Conservation (phyloP, 2,888 invertebrate species). For the Drosophila prolongata region DNA sequence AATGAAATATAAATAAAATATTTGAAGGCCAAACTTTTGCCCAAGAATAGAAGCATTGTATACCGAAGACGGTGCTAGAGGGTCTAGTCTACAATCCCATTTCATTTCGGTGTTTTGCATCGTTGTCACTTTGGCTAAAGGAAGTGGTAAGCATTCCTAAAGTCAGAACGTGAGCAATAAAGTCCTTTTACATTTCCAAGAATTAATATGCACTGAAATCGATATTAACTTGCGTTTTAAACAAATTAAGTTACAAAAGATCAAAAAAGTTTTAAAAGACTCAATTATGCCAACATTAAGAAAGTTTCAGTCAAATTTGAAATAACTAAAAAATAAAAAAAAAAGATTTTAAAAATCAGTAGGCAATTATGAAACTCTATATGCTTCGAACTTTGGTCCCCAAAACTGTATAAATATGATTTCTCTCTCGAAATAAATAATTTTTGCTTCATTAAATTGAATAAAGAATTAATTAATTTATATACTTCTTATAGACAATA, state of each 20-base stretch:
- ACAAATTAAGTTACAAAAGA: not conserved
- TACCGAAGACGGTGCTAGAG: not conserved
- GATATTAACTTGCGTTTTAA: not conserved
- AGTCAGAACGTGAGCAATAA: slow-evolving; percentile 11
- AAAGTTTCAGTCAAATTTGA: not conserved
- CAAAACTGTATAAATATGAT: too few species aligned
- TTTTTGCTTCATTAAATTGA: too few species aligned
- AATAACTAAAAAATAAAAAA: not conserved
- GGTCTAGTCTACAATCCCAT: not conserved
- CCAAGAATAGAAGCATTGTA: slow-evolving; percentile 26
- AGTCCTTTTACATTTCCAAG: not conserved
- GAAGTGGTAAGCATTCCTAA: slow-evolving; percentile 2
- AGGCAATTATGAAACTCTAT: too few species aligned
- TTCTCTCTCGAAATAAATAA: too few species aligned
- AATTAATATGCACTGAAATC: not conserved
- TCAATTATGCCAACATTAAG: not conserved
- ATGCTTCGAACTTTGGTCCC: too few species aligned
- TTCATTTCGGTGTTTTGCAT: slow-evolving; percentile 17
- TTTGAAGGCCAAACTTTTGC: slow-evolving; percentile 48
- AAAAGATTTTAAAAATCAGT: not conserved
- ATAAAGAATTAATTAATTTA: too few species aligned
- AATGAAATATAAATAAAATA: slow-evolving; percentile 73
- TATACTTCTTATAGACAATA: too few species aligned
- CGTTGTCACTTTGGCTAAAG: slow-evolving; percentile 34
- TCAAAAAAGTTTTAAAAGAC: not conserved